A percentile compares a stretch with the other conserved stretches of the same genome.
Evolutionary conservation across 1,140 invertebrate genomes (phyloP).

Genomic region (Drosophila dunni): DNA sequence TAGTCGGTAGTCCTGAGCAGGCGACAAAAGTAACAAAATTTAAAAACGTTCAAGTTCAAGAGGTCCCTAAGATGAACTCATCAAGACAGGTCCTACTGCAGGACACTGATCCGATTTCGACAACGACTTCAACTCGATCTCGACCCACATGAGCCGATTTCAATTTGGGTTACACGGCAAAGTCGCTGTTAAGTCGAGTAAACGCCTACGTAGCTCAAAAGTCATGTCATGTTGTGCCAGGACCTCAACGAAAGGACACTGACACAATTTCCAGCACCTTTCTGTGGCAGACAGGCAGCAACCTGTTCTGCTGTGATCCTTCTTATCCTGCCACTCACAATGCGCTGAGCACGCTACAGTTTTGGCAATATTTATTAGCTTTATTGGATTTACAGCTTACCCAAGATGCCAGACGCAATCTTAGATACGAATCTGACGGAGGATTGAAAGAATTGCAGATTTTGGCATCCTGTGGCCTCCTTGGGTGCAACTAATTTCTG

Average conservation of each 20-base stretch:
- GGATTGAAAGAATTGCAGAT: neutral
- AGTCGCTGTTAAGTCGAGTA: conserved; percentile 77
- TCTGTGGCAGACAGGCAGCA: conserved; percentile 14
- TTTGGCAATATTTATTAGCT: conserved; percentile 79
- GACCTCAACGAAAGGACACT: conserved; percentile 56
- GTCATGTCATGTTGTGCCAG: conserved; percentile 79
- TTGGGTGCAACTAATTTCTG: conserved; percentile 55
- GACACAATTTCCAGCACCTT: conserved; percentile 74
- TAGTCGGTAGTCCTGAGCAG: conserved; percentile 16
- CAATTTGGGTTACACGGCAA: conserved; percentile 68
- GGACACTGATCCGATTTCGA: conserved; percentile 60
- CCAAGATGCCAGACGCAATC: conserved; percentile 56
- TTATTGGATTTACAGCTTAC: conserved; percentile 82
- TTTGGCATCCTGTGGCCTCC: conserved; percentile 46
- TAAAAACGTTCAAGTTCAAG: conserved; percentile 73
- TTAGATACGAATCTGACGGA: conserved; percentile 55
- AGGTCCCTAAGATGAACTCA: conserved; percentile 66
- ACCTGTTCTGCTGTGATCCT: conserved; percentile 35
- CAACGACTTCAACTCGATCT: conserved; percentile 4
- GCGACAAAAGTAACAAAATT: conserved; percentile 52
- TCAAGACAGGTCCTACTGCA: conserved; percentile 34
- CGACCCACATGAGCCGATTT: conserved; percentile 40
- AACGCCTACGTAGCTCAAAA: conserved; percentile 75
- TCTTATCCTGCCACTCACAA: conserved; percentile 47
- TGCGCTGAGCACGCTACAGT: conserved; percentile 59